Base-by-base conservation (phyloP, 2,113 vertebrate species). In the Lipophrys pholis region DNA sequence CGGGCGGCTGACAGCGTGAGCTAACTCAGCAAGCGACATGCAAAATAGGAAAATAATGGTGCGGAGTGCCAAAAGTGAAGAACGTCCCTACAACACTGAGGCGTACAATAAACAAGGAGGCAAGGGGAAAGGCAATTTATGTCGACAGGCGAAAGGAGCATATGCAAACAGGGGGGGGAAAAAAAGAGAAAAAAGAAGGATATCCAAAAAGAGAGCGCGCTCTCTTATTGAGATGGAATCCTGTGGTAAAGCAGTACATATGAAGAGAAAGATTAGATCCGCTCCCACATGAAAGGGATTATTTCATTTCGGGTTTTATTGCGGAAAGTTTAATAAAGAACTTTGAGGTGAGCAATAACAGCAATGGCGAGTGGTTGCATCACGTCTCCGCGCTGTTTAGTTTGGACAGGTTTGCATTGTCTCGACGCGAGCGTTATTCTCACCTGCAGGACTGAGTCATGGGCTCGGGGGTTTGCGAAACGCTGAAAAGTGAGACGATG, bases 11-110 rank as follows among this genome's bases (percentile, higher is more conserved):
- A 89, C 85, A 71, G 76, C 43, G 35, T 21, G 78, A 50, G 84
- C 80, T 73, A 79, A 66, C 80, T 86, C 80, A 80, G 80, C 78
- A 76, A 78, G 75, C 54, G 11, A 69, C 81, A 85, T 86, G 80
- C 83, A 78, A 74, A 87, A 69, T 41, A 66, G 73, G 49, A 75
- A 84, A 76, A 80, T 84, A 78, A 79, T 70, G 56, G 70, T 42
- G 61, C 16, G 1, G 42, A 46, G 59, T 54, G 76, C 53, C 54
- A 72, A 55, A 64, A 52, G 63, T 57, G 70, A 69, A 45, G 67
- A 51, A 41, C 10, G 3, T 3, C 61, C 1, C 0, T n/a, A 42
- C 39, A 45, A 73, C 53, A 17, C 49, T 5, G 17, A 54, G 53
- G 55, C 57, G 36, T 12, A 30, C 12, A 40, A 65, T 53, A 63